These are phyloP conservation scores for Pollenia labialis DNA, from an alignment of 2,888 invertebrate genomes.

Conservation along the genomic window DNA sequence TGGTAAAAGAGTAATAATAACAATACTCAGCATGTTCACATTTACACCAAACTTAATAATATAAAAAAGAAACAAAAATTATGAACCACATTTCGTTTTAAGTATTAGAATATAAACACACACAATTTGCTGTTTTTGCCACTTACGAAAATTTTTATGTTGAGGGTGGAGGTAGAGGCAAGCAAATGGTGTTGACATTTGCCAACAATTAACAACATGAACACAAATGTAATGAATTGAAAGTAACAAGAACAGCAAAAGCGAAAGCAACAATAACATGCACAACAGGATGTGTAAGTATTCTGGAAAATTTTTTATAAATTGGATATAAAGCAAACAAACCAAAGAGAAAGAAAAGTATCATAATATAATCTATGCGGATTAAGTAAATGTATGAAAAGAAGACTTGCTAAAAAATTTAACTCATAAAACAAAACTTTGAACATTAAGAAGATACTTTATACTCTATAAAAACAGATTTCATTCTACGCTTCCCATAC, in stretches of 20 bases:
- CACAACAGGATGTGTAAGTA: conserved; percentile 27
- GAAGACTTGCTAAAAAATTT: conserved; percentile 51
- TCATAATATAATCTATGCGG: conserved; percentile 52
- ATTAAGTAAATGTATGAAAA: conserved; percentile 54
- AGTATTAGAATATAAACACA: conserved; percentile 64
- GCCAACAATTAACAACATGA: conserved; percentile 71
- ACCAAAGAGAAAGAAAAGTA: conserved; percentile 23
- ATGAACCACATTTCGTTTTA: conserved; percentile 44
- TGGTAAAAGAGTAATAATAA: conserved; percentile 59
- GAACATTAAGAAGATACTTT: conserved; percentile 69
- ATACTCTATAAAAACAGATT: conserved; percentile 65
- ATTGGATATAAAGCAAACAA: conserved; percentile 45
- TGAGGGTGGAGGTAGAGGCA: neutral
- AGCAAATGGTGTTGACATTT: conserved; percentile 70
- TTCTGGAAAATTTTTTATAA: conserved; percentile 22
- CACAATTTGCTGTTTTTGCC: conserved; percentile 38
- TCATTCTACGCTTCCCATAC: neutral
- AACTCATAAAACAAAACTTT: conserved; percentile 64
- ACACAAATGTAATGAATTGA: conserved; percentile 64
- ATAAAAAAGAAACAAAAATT: neutral
- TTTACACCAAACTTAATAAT: conserved; percentile 50
- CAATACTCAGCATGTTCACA: conserved; percentile 59
- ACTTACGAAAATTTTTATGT: conserved; percentile 7
- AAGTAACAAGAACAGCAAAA: conserved; percentile 26
- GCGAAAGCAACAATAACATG: conserved; percentile 14